Evolutionary conservation across 2,888 invertebrate genomes (phyloP), one percentile per base, ranked within the genome.

Genomic region (Heliconius ethilla): DNA sequence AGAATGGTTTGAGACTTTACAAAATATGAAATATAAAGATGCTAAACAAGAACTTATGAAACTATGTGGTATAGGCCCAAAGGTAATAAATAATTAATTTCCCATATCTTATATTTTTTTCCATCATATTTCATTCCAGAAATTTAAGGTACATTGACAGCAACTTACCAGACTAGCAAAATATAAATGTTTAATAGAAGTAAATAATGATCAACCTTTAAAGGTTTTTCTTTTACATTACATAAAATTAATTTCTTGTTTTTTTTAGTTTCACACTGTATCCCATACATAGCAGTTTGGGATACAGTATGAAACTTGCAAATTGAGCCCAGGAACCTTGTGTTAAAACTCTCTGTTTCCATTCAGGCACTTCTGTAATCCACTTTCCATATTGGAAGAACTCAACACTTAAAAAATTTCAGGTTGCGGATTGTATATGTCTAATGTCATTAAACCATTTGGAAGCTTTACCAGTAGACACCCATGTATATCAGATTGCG

Each of bases 361-460:
- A 7, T 51, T 51, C 7, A 51, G 51, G 51, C 6, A 18, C 51
- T 18, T 51, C 15, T 18, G 6, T 18, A 6, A 18, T 18, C 51
- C 15, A 51, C 51, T 2, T 51, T 22, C 7, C 7, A 0, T 18
- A 18, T 40, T 40, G 11, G 40, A 9, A 37, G 40, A 40, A 11
- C 40, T 40, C 40, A 40, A 37, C 37, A 37, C 37, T 33, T 10
- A 67, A 66, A 29, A 5, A 5, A 22, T 89, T 89, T 62, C 85
- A 98, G 97, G 98, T 99, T 27, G 99, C 99, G 0, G 99, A 99
- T 91, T 99, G 99, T 90, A 97, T 99, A 84, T 98, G 98, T 87
- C 95, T 99, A 29, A 99, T 99, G 99, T 98, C 99, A 0, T 89
- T 99, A 75, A 97, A 97, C 78, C 98, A 99, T 88, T 90, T 98